A percentile compares a stretch with the other conserved stretches of the same genome.
Evolutionary conservation across 2,888 invertebrate species (phyloP).

Genomic region (Bombyx huttoni): DNA sequence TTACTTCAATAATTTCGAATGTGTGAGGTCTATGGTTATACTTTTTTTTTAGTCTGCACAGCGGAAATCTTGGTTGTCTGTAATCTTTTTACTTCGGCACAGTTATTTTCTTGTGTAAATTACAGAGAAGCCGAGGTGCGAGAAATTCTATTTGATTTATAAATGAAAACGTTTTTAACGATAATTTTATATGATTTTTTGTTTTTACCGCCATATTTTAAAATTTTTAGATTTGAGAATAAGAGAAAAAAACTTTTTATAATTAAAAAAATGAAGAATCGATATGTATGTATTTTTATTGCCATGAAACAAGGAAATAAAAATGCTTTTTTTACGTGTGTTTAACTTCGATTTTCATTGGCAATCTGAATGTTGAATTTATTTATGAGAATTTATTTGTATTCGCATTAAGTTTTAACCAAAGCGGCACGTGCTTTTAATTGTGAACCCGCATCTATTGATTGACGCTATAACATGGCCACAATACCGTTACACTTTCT

Average conservation of each 20-base stretch:
- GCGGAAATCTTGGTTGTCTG: not conserved
- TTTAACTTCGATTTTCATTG: not conserved
- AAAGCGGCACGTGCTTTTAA: conserved; percentile 57
- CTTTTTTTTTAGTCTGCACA: conserved; percentile 1
- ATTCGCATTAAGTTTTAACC: conserved; percentile 44
- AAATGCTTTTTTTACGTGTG: not conserved
- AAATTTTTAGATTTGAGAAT: too few species aligned
- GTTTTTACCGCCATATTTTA: too few species aligned
- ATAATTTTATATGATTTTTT: too few species aligned
- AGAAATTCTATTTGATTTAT: not conserved
- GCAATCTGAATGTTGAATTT: conserved; percentile 16
- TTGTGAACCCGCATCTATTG: conserved; percentile 64
- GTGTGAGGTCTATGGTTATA: conserved; percentile 8
- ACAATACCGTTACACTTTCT: conserved; percentile 56
- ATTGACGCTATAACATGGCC: conserved; percentile 46
- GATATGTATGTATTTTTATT: too few species aligned
- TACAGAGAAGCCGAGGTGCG: not conserved
- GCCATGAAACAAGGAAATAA: too few species aligned
- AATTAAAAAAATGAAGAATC: too few species aligned
- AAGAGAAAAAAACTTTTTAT: too few species aligned
- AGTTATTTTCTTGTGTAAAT: not conserved
- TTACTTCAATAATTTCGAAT: conserved; percentile 4
- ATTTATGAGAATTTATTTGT: conserved; percentile 57
- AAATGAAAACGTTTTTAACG: too few species aligned
- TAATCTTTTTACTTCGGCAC: not conserved